Conservation (phyloP, 2,797 vertebrate genomes). For the Rhynchonycteris naso region DNA sequence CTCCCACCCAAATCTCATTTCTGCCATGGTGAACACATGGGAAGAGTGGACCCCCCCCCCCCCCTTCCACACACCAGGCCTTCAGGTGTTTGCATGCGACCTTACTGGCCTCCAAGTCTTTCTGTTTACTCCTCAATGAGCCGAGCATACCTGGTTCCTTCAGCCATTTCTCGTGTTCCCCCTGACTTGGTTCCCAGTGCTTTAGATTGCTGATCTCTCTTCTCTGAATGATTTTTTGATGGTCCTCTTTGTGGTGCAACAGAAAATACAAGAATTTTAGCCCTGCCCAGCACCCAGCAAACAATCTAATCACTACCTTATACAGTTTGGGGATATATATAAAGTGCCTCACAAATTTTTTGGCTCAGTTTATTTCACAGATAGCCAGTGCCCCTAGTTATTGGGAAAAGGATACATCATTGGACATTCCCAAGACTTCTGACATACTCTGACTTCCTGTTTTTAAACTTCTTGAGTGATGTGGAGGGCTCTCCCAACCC, state of each 20-base stretch:
- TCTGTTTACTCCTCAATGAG: neutral
- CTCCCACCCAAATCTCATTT: neutral
- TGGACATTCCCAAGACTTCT: neutral
- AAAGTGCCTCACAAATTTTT: neutral
- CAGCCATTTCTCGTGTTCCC: neutral
- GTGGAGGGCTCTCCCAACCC: neutral
- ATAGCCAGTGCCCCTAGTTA: neutral
- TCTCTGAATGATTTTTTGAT: neutral
- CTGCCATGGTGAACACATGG: rapidly evolving
- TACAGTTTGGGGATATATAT: neutral
- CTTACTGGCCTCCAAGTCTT: neutral
- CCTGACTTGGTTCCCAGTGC: neutral
- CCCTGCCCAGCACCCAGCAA: neutral
- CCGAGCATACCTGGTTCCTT: neutral
- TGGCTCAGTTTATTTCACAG: neutral
- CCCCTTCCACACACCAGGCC: neutral
- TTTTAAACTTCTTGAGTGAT: constrained; percentile 32
- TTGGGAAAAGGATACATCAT: neutral
- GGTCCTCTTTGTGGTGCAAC: neutral
- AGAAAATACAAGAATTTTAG: neutral
- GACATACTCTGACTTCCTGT: neutral
- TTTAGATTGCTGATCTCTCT: neutral
- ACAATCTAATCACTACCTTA: neutral
- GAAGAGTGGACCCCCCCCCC: rapidly evolving
- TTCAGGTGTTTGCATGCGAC: neutral